Base-by-base conservation (phyloP, 2,797 vertebrate genomes). In the Chaetodon trifasciatus region DNA sequence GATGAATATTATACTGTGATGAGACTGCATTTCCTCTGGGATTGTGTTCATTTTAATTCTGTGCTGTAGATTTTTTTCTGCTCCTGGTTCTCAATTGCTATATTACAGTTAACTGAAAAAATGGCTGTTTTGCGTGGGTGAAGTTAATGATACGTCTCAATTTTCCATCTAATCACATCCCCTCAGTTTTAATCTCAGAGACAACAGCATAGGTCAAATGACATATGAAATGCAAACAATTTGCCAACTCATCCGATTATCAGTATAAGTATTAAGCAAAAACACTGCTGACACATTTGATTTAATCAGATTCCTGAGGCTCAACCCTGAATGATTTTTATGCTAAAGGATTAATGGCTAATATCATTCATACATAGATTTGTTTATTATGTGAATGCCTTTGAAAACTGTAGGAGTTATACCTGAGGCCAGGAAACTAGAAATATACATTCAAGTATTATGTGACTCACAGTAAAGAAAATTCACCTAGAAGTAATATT, bases 1-100 rank as follows among this genome's bases (percentile, higher is more conserved):
- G 66, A 47, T 15, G 40, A 61, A 64, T 75, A 62, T 32, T 52
- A 35, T 7, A 49, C 2, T 35, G 10, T 28, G 37, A 86, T 32
- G 23, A 71, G 42, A 58, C 15, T 2, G 16, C 21, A 62, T 60
- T 39, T 68, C 70, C 24, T 49, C 3, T 40, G 15, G 17, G 40
- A 24, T 2, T 37, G 64, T 21, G 4, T 47, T 70, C 2, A 21
- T 49, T 74, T 8, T 11, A 60, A 53, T 24, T 28, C 5, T 21
- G 6, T 6, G 12, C 11, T 39, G 63, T 15, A 42, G 4, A 40
- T 12, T 21, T 4, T 42, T 73, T 71, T 71, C 13, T 4, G 13
- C 46, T 66, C 23, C 32, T 50, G 15, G 8, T 60, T 75, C 9
- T 58, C 10, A 49, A 47, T 68, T 44, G 37, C 5, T 67, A 35